Evolutionary conservation across 37 sponge, comb jelly and placozoan species (phyloP), one percentile per base, ranked within the genome.

Genomic region (Halichondria panicea): DNA sequence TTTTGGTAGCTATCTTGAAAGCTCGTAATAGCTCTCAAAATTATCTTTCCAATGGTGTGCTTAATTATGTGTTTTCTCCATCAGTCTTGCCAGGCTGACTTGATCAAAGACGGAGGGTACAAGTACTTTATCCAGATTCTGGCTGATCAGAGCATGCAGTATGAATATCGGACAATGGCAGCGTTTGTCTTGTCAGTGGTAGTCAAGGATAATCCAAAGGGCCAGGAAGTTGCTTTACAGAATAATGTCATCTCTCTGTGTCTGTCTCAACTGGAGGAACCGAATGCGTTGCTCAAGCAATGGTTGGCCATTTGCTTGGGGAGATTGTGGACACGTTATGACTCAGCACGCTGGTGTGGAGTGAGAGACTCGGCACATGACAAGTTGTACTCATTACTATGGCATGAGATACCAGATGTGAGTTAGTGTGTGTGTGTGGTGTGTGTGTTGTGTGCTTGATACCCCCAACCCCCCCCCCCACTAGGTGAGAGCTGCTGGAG

Each of bases 301-400:
- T 92, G 93, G 93, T 75, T 93, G 38, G 94, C 88, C 28, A 82
- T 99, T 44, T 99, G 99, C 72, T 81, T 99, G 44, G 96, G 92
- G 4, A 54, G 90, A 4, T 66, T 91, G 22, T 99, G 99, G 99
- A 42, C 81, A 63, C 74, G 81, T 53, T 85, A 80, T 48, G 99
- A 95, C 43, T 81, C 81, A 0, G 96, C 99, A 22, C 40, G 81
- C 55, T 91, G 89, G 91, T 70, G 72, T 63, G 96, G 87, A 24
- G 94, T 93, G 39, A 74, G 92, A 32, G 89, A 91, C 74, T 76
- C 66, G 28, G 94, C 96, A 24, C 94, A 95, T 61, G 96, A 90
- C 48, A 95, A 87, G 54, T 85, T 99, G 70, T 69, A 66, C 55
- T 70, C 43, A 8, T 70, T 99, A 7, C 78, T 99, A 25, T 87